Conservation (phyloP, 1,140 invertebrate species). For the Bombus confusus region DNA sequence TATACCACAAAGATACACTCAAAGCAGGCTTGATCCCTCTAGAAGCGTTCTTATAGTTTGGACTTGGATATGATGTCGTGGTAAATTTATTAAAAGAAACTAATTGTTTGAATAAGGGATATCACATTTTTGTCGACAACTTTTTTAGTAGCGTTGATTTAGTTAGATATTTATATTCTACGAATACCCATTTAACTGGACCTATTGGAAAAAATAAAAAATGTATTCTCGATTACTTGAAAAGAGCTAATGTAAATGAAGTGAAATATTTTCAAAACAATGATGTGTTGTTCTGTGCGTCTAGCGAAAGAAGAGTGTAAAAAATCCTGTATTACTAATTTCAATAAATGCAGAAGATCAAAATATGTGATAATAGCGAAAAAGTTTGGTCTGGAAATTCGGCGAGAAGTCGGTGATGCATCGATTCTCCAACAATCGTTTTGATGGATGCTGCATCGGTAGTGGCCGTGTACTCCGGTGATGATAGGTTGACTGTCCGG, state of each 20-base stretch:
- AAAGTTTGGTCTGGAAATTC: too few relatives aligned
- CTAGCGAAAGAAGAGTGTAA: background rate
- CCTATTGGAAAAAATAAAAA: constrained; percentile 57
- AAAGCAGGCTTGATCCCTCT: too few relatives aligned
- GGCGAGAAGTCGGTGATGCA: too few relatives aligned
- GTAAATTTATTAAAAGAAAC: constrained; percentile 16
- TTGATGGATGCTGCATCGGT: too few relatives aligned
- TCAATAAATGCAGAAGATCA: too few relatives aligned
- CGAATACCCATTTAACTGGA: constrained; percentile 53
- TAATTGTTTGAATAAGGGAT: constrained; percentile 12
- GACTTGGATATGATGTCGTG: constrained; percentile 1
- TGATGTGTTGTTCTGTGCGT: constrained; percentile 28
- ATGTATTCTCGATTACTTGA: constrained; percentile 54
- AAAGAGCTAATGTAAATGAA: constrained; percentile 30
- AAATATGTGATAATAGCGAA: too few relatives aligned
- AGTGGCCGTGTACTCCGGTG: too few relatives aligned
- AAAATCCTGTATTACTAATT: background rate
- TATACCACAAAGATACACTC: too few relatives aligned
- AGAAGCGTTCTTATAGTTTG: too few relatives aligned
- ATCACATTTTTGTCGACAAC: constrained; percentile 16
- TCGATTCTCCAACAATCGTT: too few relatives aligned
- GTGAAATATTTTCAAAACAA: constrained; percentile 42
- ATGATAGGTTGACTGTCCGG: too few relatives aligned
- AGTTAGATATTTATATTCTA: constrained; percentile 42
- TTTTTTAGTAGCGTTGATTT: constrained; percentile 55